Evolutionary conservation across 2,888 invertebrate genomes (phyloP).

Genomic region (Parnassius glacialis): DNA sequence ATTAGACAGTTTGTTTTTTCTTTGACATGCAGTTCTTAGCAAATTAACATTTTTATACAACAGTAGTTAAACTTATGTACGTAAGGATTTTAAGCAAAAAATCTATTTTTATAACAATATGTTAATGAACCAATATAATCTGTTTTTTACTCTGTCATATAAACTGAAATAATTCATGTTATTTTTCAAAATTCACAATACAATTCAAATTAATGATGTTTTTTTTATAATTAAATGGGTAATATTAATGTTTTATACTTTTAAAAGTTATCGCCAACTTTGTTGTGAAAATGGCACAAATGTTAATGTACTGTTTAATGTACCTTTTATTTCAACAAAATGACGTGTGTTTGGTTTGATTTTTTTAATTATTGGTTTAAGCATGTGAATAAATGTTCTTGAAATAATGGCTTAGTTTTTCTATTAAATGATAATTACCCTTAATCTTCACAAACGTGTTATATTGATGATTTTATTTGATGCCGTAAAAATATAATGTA

Average conservation of each 20-base stretch:
- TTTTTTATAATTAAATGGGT: no score
- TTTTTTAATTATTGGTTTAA: conserved; percentile 62
- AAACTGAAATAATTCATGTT: not conserved
- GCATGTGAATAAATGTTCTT: conserved; percentile 80
- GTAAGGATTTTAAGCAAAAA: no score
- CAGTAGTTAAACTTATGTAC: no score
- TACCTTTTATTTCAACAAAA: conserved; percentile 62
- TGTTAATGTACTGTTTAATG: conserved; percentile 50
- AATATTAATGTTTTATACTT: conserved; percentile 11
- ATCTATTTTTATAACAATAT: no score
- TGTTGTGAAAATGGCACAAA: conserved; percentile 52
- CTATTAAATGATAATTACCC: conserved; percentile 25
- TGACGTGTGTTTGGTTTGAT: conserved; percentile 76
- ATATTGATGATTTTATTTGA: not conserved
- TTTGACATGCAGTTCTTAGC: no score
- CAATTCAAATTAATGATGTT: no score
- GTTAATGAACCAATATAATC: not conserved
- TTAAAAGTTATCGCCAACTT: conserved; percentile 20
- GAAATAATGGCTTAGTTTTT: conserved; percentile 49
- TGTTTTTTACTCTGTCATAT: not conserved
- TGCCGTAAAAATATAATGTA: conserved; percentile 20
- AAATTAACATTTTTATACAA: no score
- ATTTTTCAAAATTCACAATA: no score
- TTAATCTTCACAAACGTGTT: not conserved
- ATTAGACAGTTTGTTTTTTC: no score